phyloP scores from a whole-genome alignment of 2,797 vertebrate species.

The Amniataba percoides region DNA sequence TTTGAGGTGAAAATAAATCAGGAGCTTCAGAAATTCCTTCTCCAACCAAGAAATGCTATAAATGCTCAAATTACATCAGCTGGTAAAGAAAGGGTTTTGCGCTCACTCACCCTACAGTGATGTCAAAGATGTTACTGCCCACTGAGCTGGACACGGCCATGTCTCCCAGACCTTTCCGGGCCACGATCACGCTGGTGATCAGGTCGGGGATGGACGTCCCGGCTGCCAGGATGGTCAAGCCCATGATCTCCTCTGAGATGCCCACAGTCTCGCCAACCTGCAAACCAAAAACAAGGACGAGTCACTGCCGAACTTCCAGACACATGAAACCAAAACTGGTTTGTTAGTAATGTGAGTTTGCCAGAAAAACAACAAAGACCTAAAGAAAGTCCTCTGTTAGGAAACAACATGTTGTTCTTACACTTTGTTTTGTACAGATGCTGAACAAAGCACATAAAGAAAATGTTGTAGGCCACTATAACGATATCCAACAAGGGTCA shows the following conservation, averaged over 20 bases:
- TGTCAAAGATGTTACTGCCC: slow-evolving; percentile 96
- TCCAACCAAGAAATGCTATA: neutral
- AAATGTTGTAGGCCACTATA: neutral
- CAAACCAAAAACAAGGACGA: neutral
- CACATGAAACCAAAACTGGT: neutral
- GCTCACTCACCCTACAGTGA: slow-evolving; percentile 83
- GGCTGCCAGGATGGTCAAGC: slow-evolving; percentile 93
- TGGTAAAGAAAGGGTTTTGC: fast-evolving
- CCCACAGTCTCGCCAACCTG: slow-evolving; percentile 95
- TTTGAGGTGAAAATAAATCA: neutral
- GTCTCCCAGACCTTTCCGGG: slow-evolving; percentile 93
- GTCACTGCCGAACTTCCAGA: no score
- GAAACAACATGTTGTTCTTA: neutral
- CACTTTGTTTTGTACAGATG: neutral
- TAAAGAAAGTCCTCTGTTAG: neutral
- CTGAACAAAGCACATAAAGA: neutral
- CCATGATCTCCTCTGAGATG: slow-evolving; percentile 97
- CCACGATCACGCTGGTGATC: slow-evolving; percentile 96
- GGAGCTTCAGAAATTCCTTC: neutral
- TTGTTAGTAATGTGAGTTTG: no score
- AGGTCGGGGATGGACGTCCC: slow-evolving; percentile 97
- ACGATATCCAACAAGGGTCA: neutral
- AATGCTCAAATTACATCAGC: neutral
- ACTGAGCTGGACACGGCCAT: slow-evolving; percentile 98
- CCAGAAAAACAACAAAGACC: neutral